These are phyloP conservation scores for Scartelaos histophorus DNA, from an alignment of 2,113 vertebrate species.

Conservation along the genomic window DNA sequence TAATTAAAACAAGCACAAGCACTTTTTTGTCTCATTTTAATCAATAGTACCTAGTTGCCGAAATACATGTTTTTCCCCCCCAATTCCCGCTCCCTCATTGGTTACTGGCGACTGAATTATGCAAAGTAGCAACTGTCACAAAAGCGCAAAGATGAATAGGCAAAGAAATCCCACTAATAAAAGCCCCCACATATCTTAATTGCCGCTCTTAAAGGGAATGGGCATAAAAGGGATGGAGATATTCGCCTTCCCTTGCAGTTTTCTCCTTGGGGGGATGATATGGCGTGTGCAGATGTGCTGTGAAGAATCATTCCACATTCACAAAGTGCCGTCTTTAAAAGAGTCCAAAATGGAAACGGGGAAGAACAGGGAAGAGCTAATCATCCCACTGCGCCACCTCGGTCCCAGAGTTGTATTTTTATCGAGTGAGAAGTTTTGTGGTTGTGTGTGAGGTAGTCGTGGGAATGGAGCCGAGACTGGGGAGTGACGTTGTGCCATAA, in stretches of 20 bases:
- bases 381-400: constrained; percentile 27
- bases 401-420: constrained; percentile 31
- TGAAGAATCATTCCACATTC: constrained; percentile 58
- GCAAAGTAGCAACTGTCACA: constrained; percentile 37
- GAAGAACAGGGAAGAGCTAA: constrained; percentile 17
- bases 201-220: constrained; percentile 45
- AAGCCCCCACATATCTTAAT: constrained; percentile 55
- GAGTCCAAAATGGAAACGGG: constrained; percentile 26
- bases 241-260: constrained; percentile 21
- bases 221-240: constrained; percentile 46
- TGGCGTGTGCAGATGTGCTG: constrained; percentile 42
- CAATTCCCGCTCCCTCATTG: constrained; percentile 35
- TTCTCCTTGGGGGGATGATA: constrained; percentile 40
- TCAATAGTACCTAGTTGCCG: constrained; percentile 53
- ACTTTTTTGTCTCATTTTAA: constrained; percentile 53
- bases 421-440: background rate
- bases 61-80: constrained; percentile 29
- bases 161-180: constrained; percentile 42
- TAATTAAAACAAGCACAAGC: constrained; percentile 52
- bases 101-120: constrained; percentile 43
- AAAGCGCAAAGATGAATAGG: constrained; percentile 28
- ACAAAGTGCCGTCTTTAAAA: constrained; percentile 56
- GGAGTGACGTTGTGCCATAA: background rate
- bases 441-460: background rate
- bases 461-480: background rate